These are phyloP conservation scores for Hippocampus abdominalis DNA, from an alignment of 2,113 vertebrate species.

Conservation along the genomic window DNA sequence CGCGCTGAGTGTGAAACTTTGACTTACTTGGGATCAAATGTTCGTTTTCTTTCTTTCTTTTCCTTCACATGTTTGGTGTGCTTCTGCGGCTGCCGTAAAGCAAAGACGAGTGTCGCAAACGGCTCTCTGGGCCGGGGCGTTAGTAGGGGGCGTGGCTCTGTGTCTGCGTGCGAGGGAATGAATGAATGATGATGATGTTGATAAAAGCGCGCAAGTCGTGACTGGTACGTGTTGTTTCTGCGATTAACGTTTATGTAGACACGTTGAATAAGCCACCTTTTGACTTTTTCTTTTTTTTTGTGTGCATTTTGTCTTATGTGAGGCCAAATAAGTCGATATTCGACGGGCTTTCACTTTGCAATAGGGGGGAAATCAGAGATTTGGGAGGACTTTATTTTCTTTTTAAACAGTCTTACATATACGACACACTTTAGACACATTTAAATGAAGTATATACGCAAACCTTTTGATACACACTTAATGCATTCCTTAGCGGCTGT, in stretches of 20 bases:
- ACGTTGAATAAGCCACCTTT: neutral
- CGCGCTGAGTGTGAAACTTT: neutral
- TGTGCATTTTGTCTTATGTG: neutral
- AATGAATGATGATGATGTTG: neutral
- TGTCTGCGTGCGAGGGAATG: neutral
- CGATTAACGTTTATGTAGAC: neutral
- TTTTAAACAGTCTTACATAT: neutral
- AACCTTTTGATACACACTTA: neutral
- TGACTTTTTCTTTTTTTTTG: neutral
- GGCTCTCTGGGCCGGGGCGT: neutral
- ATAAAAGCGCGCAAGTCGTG: neutral
- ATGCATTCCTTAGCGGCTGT: neutral
- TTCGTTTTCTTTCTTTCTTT: neutral
- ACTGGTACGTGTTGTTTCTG: neutral
- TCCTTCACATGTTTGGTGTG: neutral
- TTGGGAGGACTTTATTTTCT: too few relatives aligned
- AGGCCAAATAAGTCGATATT: neutral
- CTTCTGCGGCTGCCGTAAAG: neutral
- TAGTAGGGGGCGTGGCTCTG: neutral
- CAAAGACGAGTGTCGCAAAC: neutral
- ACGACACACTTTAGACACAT: neutral
- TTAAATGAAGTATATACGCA: neutral
- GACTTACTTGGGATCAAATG: neutral
- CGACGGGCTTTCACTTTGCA: too few relatives aligned
- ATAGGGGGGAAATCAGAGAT: too few relatives aligned